Conservation (phyloP, 2,888 invertebrate genomes). For the Leptinotarsa haldemani region DNA sequence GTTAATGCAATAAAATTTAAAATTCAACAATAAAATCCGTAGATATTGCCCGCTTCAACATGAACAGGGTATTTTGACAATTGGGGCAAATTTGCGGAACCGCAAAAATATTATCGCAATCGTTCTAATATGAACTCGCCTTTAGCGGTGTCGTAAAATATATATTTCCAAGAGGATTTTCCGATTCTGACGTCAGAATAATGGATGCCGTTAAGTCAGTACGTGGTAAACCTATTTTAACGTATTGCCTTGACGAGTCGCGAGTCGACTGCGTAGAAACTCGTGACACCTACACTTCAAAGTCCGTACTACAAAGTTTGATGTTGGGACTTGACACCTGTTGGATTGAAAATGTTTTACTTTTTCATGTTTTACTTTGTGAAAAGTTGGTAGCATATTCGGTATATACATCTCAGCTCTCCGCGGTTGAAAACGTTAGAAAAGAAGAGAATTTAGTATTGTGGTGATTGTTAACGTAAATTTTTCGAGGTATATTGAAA, state of each 20-base stretch:
- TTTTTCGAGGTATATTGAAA: background rate
- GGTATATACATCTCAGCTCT: background rate
- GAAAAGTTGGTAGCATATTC: slow-evolving; percentile 12
- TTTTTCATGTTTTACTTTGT: slow-evolving; percentile 14
- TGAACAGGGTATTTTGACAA: no score
- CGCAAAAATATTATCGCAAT: no score
- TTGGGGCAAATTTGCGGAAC: no score
- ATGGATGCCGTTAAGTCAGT: no score
- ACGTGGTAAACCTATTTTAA: no score
- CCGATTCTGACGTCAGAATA: no score
- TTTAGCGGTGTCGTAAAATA: no score
- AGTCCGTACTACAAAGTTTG: background rate
- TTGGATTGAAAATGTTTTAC: slow-evolving; percentile 23
- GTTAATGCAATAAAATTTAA: no score
- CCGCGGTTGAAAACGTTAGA: slow-evolving; percentile 12
- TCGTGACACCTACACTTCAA: slow-evolving; percentile 7
- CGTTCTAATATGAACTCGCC: no score
- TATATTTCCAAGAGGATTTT: no score
- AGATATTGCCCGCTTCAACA: no score
- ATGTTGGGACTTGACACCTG: slow-evolving; percentile 23
- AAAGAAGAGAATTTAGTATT: background rate
- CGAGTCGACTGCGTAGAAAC: background rate
- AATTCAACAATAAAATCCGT: no score
- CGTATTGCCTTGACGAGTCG: background rate
- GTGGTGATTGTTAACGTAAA: background rate